Evolutionary conservation across 2,888 invertebrate species (phyloP).

Genomic region (Drosophila ustulata): DNA sequence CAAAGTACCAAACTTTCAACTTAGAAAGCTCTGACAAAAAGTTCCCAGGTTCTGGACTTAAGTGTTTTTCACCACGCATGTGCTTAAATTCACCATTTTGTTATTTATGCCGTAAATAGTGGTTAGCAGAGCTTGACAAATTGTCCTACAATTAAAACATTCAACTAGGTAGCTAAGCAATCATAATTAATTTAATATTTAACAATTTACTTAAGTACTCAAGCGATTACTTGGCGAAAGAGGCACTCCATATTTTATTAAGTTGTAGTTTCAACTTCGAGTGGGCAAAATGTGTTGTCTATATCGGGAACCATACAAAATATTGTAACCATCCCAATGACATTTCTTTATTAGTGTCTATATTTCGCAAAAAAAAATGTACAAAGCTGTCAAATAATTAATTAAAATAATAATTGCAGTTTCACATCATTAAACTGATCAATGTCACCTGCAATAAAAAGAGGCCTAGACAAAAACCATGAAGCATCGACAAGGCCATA

Average conservation of each 20-base stretch:
- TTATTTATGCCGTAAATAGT: not conserved
- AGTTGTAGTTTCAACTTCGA: too few relatives aligned
- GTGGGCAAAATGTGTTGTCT: not conserved
- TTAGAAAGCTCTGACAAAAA: not conserved
- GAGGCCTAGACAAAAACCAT: not conserved
- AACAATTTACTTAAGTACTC: too few relatives aligned
- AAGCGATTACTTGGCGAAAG: too few relatives aligned
- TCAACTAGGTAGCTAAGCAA: too few relatives aligned
- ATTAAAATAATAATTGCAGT: slow-evolving; percentile 46
- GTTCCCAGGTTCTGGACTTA: not conserved
- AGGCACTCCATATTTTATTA: too few relatives aligned
- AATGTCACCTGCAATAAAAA: slow-evolving; percentile 29
- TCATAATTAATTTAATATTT: too few relatives aligned
- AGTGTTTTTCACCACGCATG: not conserved
- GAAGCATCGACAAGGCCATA: slow-evolving; percentile 18
- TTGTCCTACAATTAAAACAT: not conserved
- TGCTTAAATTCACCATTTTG: not conserved
- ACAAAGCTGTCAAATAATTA: slow-evolving; percentile 27
- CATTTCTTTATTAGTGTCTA: not conserved
- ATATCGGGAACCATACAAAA: not conserved
- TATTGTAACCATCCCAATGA: not conserved
- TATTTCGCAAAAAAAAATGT: slow-evolving; percentile 3
- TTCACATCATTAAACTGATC: slow-evolving; percentile 48
- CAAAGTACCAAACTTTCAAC: not conserved
- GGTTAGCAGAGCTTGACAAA: not conserved